These are phyloP conservation scores for Atlantisia rogersi DNA, from an alignment of 2,113 vertebrate species.

Conservation along the genomic window DNA sequence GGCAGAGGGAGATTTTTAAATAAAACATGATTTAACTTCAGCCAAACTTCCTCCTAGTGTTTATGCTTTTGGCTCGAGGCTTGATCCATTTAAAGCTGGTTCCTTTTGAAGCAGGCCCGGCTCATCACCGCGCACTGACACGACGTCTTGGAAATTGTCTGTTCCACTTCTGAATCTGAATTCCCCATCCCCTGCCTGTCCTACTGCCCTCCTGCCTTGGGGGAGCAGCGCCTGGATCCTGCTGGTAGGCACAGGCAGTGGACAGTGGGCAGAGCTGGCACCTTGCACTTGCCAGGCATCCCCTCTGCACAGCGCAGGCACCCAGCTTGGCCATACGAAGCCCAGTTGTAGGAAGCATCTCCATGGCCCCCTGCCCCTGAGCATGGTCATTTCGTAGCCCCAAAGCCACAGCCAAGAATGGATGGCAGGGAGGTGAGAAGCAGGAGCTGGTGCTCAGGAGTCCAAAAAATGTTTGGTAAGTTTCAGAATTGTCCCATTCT, in stretches of 20 bases:
- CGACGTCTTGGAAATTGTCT: neutral
- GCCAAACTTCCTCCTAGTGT: slow-evolving; percentile 78
- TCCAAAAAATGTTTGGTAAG: neutral
- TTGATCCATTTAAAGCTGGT: slow-evolving; percentile 68
- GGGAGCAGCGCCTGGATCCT: neutral
- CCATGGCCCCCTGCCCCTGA: rapidly evolving
- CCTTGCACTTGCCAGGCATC: rapidly evolving
- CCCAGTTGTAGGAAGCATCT: rapidly evolving
- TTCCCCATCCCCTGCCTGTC: neutral
- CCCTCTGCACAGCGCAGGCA: rapidly evolving
- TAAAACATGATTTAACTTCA: slow-evolving; percentile 78
- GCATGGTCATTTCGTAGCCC: rapidly evolving
- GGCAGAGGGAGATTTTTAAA: slow-evolving; percentile 72
- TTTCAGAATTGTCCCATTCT: neutral
- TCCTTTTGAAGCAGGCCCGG: slow-evolving; percentile 67
- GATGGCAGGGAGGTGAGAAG: rapidly evolving
- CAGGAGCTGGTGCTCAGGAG: neutral
- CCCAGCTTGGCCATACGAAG: rapidly evolving
- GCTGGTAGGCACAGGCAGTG: rapidly evolving
- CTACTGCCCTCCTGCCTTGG: rapidly evolving
- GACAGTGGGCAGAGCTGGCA: neutral
- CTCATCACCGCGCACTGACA: slow-evolving; percentile 27
- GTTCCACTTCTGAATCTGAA: neutral
- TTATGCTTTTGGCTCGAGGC: slow-evolving; percentile 71
- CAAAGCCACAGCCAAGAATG: rapidly evolving